Evolutionary conservation across 2,797 vertebrate species (phyloP).

Genomic region (Danio tinwini): DNA sequence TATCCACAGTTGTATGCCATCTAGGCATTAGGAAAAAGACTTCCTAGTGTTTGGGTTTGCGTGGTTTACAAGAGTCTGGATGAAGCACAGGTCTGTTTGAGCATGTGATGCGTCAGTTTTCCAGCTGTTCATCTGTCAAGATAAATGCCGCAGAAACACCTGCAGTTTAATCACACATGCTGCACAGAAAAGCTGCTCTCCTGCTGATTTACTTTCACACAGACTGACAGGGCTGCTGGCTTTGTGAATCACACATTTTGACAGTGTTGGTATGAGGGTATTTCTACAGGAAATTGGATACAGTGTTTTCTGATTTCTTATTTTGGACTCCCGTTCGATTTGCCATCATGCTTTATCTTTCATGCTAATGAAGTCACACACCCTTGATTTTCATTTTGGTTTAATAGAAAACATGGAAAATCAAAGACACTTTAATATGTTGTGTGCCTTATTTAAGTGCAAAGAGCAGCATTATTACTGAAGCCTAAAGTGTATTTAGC

Average conservation of each 20-base stretch:
- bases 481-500: too few relatives aligned
- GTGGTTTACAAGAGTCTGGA: background rate
- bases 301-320: background rate
- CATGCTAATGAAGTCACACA: too few relatives aligned
- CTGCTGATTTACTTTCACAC: conserved; percentile 38
- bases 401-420: too few relatives aligned
- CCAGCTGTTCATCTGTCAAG: conserved; percentile 30
- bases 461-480: too few relatives aligned
- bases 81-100: background rate
- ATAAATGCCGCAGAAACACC: conserved; percentile 21
- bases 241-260: conserved; percentile 17
- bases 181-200: conserved; percentile 35
- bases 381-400: too few relatives aligned
- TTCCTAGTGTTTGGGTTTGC: background rate
- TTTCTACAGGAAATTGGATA: background rate
- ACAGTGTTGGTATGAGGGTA: background rate
- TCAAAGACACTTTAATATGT: too few relatives aligned
- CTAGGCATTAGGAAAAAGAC: background rate
- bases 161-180: conserved; percentile 44
- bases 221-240: conserved; percentile 40
- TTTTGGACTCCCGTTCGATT: background rate
- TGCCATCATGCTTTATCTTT: background rate
- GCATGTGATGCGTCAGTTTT: conserved; percentile 28
- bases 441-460: too few relatives aligned
- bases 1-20: too few relatives aligned